These are phyloP conservation scores for Nylanderia fulva DNA, from an alignment of 1,140 invertebrate species.

Conservation along the genomic window DNA sequence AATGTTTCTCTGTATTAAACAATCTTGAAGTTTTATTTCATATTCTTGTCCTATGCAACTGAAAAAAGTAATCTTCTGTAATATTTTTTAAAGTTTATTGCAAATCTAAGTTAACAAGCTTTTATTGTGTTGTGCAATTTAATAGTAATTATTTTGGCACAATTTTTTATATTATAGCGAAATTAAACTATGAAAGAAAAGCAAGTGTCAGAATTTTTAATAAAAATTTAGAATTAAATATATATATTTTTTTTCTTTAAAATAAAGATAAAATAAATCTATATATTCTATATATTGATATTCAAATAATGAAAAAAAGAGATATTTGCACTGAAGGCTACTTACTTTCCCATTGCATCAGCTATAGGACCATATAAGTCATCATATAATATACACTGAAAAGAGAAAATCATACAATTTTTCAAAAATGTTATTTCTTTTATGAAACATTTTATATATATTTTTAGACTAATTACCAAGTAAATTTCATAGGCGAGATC, in stretches of 20 bases:
- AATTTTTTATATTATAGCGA: background rate
- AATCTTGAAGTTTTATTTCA: conserved; percentile 89
- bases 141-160: background rate
- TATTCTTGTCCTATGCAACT: conserved; percentile 92
- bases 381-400: conserved; percentile 78
- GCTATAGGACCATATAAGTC: conserved; percentile 90
- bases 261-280: background rate
- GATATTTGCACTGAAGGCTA: conserved; percentile 59
- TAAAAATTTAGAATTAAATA: background rate
- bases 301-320: background rate
- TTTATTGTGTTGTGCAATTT: background rate
- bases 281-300: background rate
- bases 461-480: conserved; percentile 86
- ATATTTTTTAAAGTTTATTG: conserved; percentile 33
- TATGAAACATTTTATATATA: conserved; percentile 6
- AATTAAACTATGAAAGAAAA: background rate
- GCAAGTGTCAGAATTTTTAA: background rate
- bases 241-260: background rate
- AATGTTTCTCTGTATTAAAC: conserved; percentile 87
- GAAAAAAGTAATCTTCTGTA: conserved; percentile 64
- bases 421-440: conserved; percentile 28
- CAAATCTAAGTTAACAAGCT: background rate
- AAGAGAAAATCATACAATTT: conserved; percentile 49
- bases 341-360: conserved; percentile 91
- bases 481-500: conserved; percentile 92